These are phyloP conservation scores for Rhimphoctona megacephalus DNA, from an alignment of 2,888 invertebrate species.

Conservation along the genomic window DNA sequence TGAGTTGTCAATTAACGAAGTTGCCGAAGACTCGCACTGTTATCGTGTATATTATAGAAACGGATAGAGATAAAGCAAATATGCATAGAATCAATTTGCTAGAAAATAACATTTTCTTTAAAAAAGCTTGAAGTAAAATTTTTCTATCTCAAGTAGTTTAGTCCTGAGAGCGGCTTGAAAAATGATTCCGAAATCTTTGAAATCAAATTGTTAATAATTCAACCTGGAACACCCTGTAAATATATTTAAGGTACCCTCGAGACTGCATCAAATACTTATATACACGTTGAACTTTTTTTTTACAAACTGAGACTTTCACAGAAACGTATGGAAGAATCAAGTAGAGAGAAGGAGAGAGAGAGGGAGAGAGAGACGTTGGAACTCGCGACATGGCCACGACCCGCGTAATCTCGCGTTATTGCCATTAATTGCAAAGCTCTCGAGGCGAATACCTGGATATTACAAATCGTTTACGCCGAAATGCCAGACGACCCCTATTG, in stretches of 20 bases:
- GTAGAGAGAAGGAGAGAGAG: slow-evolving; percentile 9
- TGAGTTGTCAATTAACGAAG: background rate
- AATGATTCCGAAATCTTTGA: background rate
- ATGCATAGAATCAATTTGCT: background rate
- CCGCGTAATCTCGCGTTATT: slow-evolving; percentile 73
- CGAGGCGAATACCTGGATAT: slow-evolving; percentile 73
- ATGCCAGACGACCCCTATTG: slow-evolving; percentile 69
- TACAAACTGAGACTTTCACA: slow-evolving; percentile 42
- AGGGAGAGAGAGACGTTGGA: slow-evolving; percentile 7
- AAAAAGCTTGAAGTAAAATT: background rate
- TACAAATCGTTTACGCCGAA: slow-evolving; percentile 73
- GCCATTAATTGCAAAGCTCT: slow-evolving; percentile 74
- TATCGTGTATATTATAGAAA: background rate
- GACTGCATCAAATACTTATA: slow-evolving; percentile 24
- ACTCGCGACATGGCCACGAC: slow-evolving; percentile 58
- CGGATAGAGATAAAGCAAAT: background rate
- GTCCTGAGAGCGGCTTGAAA: background rate
- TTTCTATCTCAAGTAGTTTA: background rate
- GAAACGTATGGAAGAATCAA: slow-evolving; percentile 42
- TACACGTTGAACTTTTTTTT: slow-evolving; percentile 39
- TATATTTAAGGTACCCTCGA: slow-evolving; percentile 25
- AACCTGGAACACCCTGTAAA: background rate
- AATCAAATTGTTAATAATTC: background rate
- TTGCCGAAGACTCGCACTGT: background rate
- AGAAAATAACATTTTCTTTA: background rate